A percentile compares a stretch with the other conserved stretches of the same genome.
Conservation (phyloP, 2,113 vertebrate genomes). For the Daubentonia madagascariensis region DNA sequence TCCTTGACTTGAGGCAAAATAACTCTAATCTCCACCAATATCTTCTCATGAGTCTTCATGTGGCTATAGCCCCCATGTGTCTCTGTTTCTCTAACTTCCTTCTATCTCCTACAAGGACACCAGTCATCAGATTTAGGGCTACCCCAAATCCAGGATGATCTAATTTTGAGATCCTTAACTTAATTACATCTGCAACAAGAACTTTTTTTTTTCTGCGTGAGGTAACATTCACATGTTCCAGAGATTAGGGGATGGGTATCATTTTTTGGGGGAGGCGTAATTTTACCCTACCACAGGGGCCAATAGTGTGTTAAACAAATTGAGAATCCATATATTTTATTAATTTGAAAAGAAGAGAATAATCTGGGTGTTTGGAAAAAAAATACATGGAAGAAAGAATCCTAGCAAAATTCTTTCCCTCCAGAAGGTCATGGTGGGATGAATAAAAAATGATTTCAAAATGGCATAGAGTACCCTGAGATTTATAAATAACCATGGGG, state of each 20-base stretch:
- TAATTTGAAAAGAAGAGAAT: neutral
- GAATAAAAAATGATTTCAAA: neutral
- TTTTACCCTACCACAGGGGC: neutral
- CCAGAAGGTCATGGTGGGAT: neutral
- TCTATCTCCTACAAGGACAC: neutral
- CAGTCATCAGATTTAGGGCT: neutral
- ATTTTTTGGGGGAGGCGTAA: neutral
- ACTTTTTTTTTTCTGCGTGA: neutral
- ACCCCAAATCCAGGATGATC: neutral
- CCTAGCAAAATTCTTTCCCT: neutral
- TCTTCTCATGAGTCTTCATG: neutral
- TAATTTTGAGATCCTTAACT: neutral
- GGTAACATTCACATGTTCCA: neutral
- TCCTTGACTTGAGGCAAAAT: neutral
- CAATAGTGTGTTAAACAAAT: neutral
- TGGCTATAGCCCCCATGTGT: rapidly evolving
- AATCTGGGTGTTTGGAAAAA: neutral
- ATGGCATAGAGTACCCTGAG: neutral
- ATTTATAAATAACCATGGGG: neutral
- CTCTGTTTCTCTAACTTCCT: neutral
- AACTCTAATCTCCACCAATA: neutral
- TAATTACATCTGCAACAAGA: neutral
- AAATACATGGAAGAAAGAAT: neutral
- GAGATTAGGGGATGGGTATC: neutral
- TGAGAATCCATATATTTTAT: neutral